Base-by-base conservation (phyloP, 2,888 invertebrate species). In the Isoperla grammatica region DNA sequence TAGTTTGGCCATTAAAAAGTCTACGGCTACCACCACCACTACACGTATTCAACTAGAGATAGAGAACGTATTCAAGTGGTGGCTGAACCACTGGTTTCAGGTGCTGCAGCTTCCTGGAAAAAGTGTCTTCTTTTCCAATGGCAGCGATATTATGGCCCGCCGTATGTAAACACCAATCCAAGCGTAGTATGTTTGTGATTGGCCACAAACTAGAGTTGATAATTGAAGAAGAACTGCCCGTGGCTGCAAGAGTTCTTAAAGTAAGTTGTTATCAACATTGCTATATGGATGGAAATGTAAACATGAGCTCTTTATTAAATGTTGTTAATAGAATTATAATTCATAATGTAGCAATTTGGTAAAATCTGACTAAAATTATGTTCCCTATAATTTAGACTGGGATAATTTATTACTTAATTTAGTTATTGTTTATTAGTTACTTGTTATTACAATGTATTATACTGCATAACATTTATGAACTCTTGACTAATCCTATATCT, bases 161-260 rank as follows among this genome's bases (percentile, higher is more conserved):
- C 35, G 19, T 54, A 8, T 29, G 29, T 29, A 53, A 39, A 39
- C 11, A 13, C 3, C 37, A 13, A 6, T 15, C 15, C 2, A 37
- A 53, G 9, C 20, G 19, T 11, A 35, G 37, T 2, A 15, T 37
- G 39, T 40, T 57, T 46, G 17, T 43, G 35, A 60, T 63, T 45
- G 60, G 60, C 13, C 60, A 60, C 40, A 19, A 50, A 11, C 5
- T 63, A 11, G 63, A 63, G 39, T 20, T 40, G n/a, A 23, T 63
- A n/a, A 39, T 60, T 6, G 45, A 57, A 22, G 50, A 54, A 15
- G 60, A 60, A 43, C 40, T 63, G 4, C 63, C 63, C 2, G 40
- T 60, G 2, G 49, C 45, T 22, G 54, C 57, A 9, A 46, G 48
- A 20, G 63, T 57, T 5, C 45, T 63, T 6, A 37, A 35, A 17